These are phyloP conservation scores for Boloria selene DNA, from an alignment of 2,888 invertebrate species.

Conservation along the genomic window DNA sequence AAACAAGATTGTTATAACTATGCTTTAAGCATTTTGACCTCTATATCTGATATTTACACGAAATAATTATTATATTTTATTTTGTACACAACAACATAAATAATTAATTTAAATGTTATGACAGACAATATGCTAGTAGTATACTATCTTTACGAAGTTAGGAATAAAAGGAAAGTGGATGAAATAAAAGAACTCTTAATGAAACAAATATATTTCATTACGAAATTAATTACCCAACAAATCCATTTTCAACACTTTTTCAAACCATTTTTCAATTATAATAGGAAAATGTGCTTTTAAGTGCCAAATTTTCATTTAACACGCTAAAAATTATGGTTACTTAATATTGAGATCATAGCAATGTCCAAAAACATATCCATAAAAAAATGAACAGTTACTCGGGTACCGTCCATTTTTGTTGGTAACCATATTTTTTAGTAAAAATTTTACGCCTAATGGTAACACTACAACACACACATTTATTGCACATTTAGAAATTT, in stretches of 20 bases:
- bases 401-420: slow-evolving; percentile 35
- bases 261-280: slow-evolving; percentile 80
- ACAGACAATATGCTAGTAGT: no score
- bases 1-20: no score
- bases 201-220: slow-evolving; percentile 84
- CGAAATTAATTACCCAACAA: slow-evolving; percentile 83
- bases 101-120: no score
- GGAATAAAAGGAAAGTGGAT: not conserved
- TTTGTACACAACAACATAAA: no score
- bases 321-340: slow-evolving; percentile 68
- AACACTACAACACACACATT: slow-evolving; percentile 83
- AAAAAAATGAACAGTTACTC: slow-evolving; percentile 42
- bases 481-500: slow-evolving; percentile 84
- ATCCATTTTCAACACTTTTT: slow-evolving; percentile 82
- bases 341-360: slow-evolving; percentile 70
- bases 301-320: slow-evolving; percentile 80
- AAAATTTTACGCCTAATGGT: slow-evolving; percentile 78
- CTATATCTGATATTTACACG: no score
- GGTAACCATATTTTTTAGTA: slow-evolving; percentile 60
- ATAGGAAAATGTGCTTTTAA: slow-evolving; percentile 81
- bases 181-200: slow-evolving; percentile 72
- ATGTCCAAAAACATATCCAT: slow-evolving; percentile 45
- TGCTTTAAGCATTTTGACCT: no score
- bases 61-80: no score
- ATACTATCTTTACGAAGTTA: no score